These are phyloP conservation scores for Pollicipes pollicipes DNA, from an alignment of 1,140 invertebrate species.

Conservation along the genomic window DNA sequence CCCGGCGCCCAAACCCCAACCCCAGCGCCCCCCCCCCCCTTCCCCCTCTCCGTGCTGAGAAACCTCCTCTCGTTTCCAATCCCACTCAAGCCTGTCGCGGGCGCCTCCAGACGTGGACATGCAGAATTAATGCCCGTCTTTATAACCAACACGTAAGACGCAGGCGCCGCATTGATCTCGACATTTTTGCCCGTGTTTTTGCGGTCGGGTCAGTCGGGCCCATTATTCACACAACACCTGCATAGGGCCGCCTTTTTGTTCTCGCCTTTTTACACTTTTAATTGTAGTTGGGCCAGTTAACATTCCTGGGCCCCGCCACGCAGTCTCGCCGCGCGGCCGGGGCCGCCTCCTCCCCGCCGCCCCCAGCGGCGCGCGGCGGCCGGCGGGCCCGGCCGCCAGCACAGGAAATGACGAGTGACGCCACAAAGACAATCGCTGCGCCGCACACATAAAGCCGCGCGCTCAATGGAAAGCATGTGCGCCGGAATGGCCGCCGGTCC, in stretches of 20 bases:
- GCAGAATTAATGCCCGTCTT: conserved; percentile 1
- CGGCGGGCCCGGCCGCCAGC: not conserved
- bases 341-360: too few species aligned
- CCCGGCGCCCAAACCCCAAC: too few species aligned
- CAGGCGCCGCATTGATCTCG: not conserved
- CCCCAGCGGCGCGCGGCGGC: too few species aligned
- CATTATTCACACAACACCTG: conserved; percentile 1
- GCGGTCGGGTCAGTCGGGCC: not conserved
- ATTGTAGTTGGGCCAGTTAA: conserved; percentile 1
- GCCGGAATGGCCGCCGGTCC: not conserved
- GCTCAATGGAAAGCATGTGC: not conserved
- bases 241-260: not conserved
- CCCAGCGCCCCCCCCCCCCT: too few species aligned
- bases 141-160: conserved; percentile 1
- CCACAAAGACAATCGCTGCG: not conserved
- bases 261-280: conserved; percentile 2
- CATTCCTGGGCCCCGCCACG: not conserved
- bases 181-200: not conserved
- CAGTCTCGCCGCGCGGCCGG: not conserved
- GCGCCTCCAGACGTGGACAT: not conserved
- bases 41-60: too few species aligned
- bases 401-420: not conserved
- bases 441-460: not conserved
- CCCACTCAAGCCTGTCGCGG: not conserved
- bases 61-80: too few species aligned